Evolutionary conservation across 2,888 invertebrate genomes (phyloP).

Genomic region (Isoperla grammatica): DNA sequence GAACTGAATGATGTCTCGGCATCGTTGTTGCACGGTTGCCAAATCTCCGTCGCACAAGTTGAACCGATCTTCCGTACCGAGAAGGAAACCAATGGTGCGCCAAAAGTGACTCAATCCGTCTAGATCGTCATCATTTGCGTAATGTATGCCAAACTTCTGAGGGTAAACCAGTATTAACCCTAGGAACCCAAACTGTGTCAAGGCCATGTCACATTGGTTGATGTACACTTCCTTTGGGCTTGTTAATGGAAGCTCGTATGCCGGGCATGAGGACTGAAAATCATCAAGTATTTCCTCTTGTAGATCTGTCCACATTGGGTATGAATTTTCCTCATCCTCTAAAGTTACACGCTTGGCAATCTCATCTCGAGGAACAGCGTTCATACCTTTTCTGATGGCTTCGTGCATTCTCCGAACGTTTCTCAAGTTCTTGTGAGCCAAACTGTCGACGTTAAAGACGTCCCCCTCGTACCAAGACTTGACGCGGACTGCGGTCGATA

Average conservation of each 20-base stretch:
- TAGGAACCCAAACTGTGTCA: slow-evolving; percentile 50
- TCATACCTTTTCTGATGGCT: slow-evolving; percentile 36
- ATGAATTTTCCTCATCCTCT: slow-evolving; percentile 20
- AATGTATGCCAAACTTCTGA: slow-evolving; percentile 40
- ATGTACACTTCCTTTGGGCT: slow-evolving; percentile 33
- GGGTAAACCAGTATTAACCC: slow-evolving; percentile 46
- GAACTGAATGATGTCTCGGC: slow-evolving; percentile 37
- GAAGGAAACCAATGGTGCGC: slow-evolving; percentile 2
- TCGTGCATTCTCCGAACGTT: slow-evolving; percentile 45
- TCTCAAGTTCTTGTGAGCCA: slow-evolving; percentile 44
- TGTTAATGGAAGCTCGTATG: neutral
- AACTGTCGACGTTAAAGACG: slow-evolving; percentile 44
- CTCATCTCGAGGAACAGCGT: slow-evolving; percentile 30
- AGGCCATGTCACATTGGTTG: slow-evolving; percentile 50
- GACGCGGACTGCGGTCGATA: slow-evolving; percentile 45
- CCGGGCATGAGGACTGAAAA: slow-evolving; percentile 32
- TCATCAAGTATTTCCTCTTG: slow-evolving; percentile 34
- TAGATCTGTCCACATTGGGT: slow-evolving; percentile 27
- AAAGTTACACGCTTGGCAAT: slow-evolving; percentile 30
- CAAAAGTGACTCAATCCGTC: slow-evolving; percentile 5
- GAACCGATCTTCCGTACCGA: slow-evolving; percentile 33
- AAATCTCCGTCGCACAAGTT: slow-evolving; percentile 43
- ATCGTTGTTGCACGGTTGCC: slow-evolving; percentile 38
- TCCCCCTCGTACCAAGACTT: slow-evolving; percentile 49
- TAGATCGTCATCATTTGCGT: neutral